These are phyloP conservation scores for Tholera decimalis DNA, from an alignment of 2,888 invertebrate genomes.

Conservation along the genomic window DNA sequence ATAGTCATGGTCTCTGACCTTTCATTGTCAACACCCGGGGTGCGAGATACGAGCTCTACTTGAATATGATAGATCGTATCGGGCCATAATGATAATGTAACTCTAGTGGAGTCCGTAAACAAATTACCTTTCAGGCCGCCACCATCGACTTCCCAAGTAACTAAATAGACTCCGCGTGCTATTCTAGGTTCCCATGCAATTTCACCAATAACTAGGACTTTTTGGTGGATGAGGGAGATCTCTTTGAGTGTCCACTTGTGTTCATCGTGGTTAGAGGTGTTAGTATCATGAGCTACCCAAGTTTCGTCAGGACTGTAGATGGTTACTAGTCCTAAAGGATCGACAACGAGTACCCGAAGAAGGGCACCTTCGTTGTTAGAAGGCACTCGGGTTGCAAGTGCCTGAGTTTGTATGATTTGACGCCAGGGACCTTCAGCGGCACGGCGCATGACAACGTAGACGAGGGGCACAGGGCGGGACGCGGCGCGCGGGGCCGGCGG, in stretches of 20 bases:
- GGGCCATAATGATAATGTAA: conserved; percentile 95
- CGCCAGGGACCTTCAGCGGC: conserved; percentile 92
- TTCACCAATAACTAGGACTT: conserved; percentile 93
- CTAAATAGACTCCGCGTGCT: conserved; percentile 93
- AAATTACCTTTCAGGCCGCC: conserved; percentile 96
- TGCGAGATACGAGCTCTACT: conserved; percentile 93
- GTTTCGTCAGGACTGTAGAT: conserved; percentile 93
- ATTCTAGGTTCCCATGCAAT: conserved; percentile 94
- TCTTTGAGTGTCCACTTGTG: conserved; percentile 93
- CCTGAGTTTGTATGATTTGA: conserved; percentile 93
- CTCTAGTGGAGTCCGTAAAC: conserved; percentile 95
- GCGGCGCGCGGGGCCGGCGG: conserved; percentile 91
- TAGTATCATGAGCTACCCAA: conserved; percentile 90
- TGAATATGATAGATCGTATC: conserved; percentile 96
- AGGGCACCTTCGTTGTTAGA: conserved; percentile 92
- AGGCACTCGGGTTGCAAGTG: conserved; percentile 92
- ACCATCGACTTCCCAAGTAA: conserved; percentile 96
- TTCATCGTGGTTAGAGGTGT: conserved; percentile 87
- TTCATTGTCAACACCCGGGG: conserved; percentile 92
- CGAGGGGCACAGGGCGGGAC: conserved; percentile 92
- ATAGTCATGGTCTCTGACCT: conserved; percentile 93
- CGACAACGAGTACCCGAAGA: conserved; percentile 93
- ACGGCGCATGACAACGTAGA: conserved; percentile 94
- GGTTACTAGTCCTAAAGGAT: conserved; percentile 93
- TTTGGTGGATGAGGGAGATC: conserved; percentile 94